A percentile compares a stretch with the other conserved stretches of the same genome.
phyloP scores from a whole-genome alignment of 1,140 invertebrate species.

The Sesamia nonagrioides region DNA sequence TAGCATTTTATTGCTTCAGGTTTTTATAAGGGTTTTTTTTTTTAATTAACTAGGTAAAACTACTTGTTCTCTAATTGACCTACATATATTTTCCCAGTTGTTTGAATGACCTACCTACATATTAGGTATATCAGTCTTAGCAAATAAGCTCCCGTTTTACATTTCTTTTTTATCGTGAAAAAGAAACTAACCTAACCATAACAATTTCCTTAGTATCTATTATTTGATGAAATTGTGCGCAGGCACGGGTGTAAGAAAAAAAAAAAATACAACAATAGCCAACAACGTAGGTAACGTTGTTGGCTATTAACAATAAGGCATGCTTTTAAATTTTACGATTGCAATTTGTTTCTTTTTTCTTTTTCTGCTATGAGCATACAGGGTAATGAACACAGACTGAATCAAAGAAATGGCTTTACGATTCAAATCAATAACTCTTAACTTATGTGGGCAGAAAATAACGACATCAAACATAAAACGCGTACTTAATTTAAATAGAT shows the following conservation, averaged over 20 bases:
- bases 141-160: too few species aligned
- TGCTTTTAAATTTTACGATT: conserved; percentile 32
- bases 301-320: conserved; percentile 22
- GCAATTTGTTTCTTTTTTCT: neutral
- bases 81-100: neutral
- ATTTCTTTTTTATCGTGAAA: neutral
- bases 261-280: conserved; percentile 17
- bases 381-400: neutral
- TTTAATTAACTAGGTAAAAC: too few species aligned
- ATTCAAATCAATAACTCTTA: conserved; percentile 18
- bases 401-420: conserved; percentile 25
- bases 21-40: too few species aligned
- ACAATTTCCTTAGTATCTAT: neutral
- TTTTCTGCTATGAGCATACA: neutral
- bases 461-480: conserved; percentile 2
- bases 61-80: too few species aligned
- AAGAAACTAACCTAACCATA: neutral
- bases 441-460: conserved; percentile 11
- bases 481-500: conserved; percentile 15
- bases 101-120: too few species aligned
- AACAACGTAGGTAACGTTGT: too few species aligned
- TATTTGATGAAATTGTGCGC: neutral
- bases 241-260: neutral
- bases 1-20: neutral
- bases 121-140: too few species aligned